Evolutionary conservation across 2,888 invertebrate species (phyloP), one percentile per base, ranked within the genome.

Genomic region (Conomelus anceps): DNA sequence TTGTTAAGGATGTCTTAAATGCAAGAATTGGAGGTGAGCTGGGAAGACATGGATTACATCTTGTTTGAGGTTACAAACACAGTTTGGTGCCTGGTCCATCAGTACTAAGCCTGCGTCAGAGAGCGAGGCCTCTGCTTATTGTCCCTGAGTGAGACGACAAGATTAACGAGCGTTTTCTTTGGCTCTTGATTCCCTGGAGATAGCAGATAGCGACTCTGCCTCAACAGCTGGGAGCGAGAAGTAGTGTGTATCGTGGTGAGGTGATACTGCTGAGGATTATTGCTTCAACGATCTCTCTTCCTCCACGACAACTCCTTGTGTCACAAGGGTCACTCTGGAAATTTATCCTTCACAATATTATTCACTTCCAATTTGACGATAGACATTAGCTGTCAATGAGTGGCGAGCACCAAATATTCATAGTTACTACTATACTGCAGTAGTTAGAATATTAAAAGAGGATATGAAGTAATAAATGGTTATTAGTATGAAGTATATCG

Each of bases 141-240:
- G 86, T 86, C 86, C 26, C 86, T 29, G 86, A n/a, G 86, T 86
- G 86, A 86, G 63, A 63, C 26, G 86, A 29, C 23, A 86, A 86
- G 86, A 86, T 86, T 86, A 86, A 86, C 86, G 86, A 86, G n/a
- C 86, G 26, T 23, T 86, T 86, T 86, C 86, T 86, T 86, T 86
- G 11, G n/a, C 29, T 86, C 23, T 17, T 86, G 86, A 24, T 86
- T 24, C 86, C 86, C 86, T 26, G 24, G 23, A 63, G 63, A 63
- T 63, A 63, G n/a, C 26, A 26, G n/a, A n/a, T n/a, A n/a, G 4
- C n/a, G n/a, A 63, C 63, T 63, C 63, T 63, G 63, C 63, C n/a
- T 63, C 63, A 63, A n/a, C 63, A 63, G 63, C 63, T 63, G 63
- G 20, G 63, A 63, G 63, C 17, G 7, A 34, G 13, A 17, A 17